Evolutionary conservation across 2,113 vertebrate species (phyloP).

Genomic region (Pipa parva): DNA sequence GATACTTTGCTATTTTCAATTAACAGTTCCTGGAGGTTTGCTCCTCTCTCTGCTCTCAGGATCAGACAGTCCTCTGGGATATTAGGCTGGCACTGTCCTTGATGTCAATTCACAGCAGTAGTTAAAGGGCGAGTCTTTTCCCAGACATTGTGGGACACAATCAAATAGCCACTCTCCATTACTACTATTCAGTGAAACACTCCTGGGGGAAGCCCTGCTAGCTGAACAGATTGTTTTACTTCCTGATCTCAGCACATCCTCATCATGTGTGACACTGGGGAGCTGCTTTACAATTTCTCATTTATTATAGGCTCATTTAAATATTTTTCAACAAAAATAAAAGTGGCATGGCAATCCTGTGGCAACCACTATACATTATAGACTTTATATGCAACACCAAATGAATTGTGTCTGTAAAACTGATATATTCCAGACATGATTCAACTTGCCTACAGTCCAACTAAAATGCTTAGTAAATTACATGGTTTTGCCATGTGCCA

Average conservation of each 20-base stretch:
- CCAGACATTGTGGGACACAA: conserved; percentile 35
- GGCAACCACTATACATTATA: no score
- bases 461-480: no score
- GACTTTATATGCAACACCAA: no score
- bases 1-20: conserved; percentile 30
- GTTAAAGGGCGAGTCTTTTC: conserved; percentile 36
- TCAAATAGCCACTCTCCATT: conserved; percentile 33
- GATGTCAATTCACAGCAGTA: conserved; percentile 37
- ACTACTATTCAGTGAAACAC: not conserved
- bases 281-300: not conserved
- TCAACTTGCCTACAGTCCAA: no score
- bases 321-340: no score
- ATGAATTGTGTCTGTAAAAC: no score
- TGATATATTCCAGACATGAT: no score
- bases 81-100: conserved; percentile 29
- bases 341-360: no score
- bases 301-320: not conserved
- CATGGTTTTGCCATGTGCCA: no score
- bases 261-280: conserved; percentile 32
- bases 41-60: conserved; percentile 25
- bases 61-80: conserved; percentile 11
- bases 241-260: conserved; percentile 35
- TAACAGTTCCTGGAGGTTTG: conserved; percentile 38
- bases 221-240: conserved; percentile 3
- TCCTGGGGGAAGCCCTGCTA: conserved; percentile 1